Evolutionary conservation across 1,140 invertebrate species (phyloP).

Genomic region (Drosophila miranda): DNA sequence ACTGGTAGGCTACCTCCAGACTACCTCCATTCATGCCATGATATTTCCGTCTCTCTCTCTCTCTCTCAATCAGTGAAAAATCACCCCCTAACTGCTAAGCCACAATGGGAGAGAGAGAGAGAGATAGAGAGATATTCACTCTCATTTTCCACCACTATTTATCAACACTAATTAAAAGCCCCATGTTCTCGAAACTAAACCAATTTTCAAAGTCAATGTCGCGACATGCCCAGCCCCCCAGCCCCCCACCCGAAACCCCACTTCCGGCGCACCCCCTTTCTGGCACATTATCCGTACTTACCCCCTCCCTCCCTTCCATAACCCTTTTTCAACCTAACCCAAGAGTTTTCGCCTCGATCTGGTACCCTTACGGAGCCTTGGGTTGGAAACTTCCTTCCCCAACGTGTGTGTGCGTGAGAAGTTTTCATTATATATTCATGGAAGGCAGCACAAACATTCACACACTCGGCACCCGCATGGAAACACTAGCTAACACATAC

Average conservation of each 20-base stretch:
- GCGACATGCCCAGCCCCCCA: conserved; percentile 18
- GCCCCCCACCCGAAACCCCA: not conserved
- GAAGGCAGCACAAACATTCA: conserved; percentile 18
- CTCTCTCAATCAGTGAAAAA: too few relatives aligned
- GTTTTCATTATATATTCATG: conserved; percentile 70
- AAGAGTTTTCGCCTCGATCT: conserved; percentile 18
- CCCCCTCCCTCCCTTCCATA: not conserved
- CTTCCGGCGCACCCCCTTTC: conserved; percentile 13
- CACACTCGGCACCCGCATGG: conserved; percentile 3
- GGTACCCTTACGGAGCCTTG: not conserved
- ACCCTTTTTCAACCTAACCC: conserved; percentile 24
- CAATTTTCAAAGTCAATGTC: conserved; percentile 75
- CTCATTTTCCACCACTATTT: not conserved
- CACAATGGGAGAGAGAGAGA: too few relatives aligned
- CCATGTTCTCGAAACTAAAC: conserved; percentile 34
- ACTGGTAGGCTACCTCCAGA: not conserved
- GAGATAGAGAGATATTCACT: not conserved
- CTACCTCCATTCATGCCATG: too few relatives aligned
- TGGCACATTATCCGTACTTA: not conserved
- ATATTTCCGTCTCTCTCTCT: too few relatives aligned
- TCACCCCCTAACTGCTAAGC: too few relatives aligned
- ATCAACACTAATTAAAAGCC: conserved; percentile 34
- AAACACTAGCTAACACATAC: not conserved
- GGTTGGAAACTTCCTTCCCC: conserved; percentile 14
- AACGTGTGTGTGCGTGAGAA: conserved; percentile 55